These are phyloP conservation scores for Crocallis elinguaria DNA, from an alignment of 2,888 invertebrate species.

Conservation along the genomic window DNA sequence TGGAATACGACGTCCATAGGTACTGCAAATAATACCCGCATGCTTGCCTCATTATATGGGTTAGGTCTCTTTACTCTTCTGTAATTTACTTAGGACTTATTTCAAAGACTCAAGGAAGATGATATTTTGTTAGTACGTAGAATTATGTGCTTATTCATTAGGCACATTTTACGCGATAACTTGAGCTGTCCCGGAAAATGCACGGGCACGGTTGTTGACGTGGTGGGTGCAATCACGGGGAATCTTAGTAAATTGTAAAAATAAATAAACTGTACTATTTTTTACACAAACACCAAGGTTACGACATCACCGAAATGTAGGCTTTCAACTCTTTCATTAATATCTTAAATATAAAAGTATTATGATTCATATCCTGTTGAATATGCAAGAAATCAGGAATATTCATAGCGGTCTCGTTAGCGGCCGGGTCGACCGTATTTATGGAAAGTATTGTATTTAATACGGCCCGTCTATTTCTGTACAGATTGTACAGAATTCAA, in stretches of 20 bases:
- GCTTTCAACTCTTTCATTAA: constrained; percentile 49
- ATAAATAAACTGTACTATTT: neutral
- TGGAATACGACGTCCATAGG: no score
- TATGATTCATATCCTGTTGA: constrained; percentile 77
- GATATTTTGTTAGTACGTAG: no score
- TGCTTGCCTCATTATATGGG: neutral
- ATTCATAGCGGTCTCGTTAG: constrained; percentile 78
- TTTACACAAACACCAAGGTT: constrained; percentile 4
- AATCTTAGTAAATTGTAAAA: no score
- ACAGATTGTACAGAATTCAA: constrained; percentile 18
- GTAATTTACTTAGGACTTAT: no score
- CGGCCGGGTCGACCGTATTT: constrained; percentile 61
- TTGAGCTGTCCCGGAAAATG: no score
- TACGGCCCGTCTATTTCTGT: constrained; percentile 32
- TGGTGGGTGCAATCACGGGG: no score
- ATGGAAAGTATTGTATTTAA: constrained; percentile 60
- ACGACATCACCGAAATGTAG: constrained; percentile 25
- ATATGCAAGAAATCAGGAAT: constrained; percentile 72
- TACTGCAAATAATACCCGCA: neutral
- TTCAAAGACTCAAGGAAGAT: no score
- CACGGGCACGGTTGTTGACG: no score
- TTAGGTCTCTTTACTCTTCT: neutral
- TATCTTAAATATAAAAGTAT: constrained; percentile 70
- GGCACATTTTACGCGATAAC: no score
- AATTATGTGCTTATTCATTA: no score